Evolutionary conservation across 2,888 invertebrate species (phyloP).

Genomic region (Allygus modestus): DNA sequence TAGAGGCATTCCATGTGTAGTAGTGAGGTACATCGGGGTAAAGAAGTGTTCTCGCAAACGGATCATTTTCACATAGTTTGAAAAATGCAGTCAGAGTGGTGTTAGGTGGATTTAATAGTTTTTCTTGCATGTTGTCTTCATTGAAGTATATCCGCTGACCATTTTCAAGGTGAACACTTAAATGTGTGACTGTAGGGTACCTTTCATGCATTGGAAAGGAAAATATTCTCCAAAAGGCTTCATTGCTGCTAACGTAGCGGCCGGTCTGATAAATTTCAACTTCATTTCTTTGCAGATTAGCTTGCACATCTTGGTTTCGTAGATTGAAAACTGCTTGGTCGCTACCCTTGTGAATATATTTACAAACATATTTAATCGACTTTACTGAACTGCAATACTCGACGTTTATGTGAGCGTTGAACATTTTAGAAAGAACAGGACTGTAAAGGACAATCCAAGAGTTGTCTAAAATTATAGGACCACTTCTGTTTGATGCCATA

Average conservation of each 20-base stretch:
- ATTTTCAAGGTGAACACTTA: conserved; percentile 52
- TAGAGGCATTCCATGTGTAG: background rate
- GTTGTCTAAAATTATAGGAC: conserved; percentile 64
- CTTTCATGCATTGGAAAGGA: conserved; percentile 48
- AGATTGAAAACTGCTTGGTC: conserved; percentile 63
- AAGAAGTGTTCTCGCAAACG: conserved; percentile 66
- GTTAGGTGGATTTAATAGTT: background rate
- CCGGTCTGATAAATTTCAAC: conserved; percentile 67
- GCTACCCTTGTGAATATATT: conserved; percentile 70
- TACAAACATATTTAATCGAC: conserved; percentile 70
- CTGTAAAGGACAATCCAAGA: conserved; percentile 67
- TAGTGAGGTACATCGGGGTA: conserved; percentile 33
- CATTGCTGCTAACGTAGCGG: conserved; percentile 65
- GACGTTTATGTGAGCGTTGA: conserved; percentile 68
- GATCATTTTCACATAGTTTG: conserved; percentile 41
- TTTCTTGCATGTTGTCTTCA: background rate
- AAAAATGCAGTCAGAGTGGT: conserved; percentile 46
- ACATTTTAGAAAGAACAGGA: conserved; percentile 62
- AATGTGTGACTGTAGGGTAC: conserved; percentile 25
- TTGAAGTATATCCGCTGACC: conserved; percentile 37
- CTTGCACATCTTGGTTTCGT: conserved; percentile 34
- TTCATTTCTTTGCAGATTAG: conserved; percentile 66
- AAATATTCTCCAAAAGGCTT: conserved; percentile 67
- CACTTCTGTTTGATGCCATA: background rate
- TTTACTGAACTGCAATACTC: conserved; percentile 69